Evolutionary conservation across 2,888 invertebrate genomes (phyloP).

Genomic region (Steinernema carpocapsae): DNA sequence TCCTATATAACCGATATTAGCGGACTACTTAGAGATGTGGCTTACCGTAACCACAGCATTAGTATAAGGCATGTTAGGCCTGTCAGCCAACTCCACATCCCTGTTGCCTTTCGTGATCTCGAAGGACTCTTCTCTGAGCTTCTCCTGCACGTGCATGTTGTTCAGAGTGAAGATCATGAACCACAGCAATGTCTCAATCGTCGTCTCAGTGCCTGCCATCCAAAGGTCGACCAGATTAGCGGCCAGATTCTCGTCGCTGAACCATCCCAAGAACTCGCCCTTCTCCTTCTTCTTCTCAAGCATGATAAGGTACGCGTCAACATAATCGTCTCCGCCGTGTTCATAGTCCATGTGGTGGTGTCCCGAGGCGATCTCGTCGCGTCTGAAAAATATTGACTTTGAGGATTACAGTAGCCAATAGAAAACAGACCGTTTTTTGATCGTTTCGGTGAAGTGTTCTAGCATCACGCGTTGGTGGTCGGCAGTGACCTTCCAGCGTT

Average conservation of each 20-base stretch:
- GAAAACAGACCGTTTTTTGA: conserved; percentile 38
- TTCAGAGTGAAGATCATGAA: conserved; percentile 28
- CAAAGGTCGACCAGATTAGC: conserved; percentile 14
- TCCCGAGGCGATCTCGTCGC: conserved; percentile 23
- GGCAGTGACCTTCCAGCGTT: background rate
- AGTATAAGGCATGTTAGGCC: conserved; percentile 23
- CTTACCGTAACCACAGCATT: conserved; percentile 28
- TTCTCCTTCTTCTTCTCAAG: conserved; percentile 44
- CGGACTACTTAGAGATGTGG: too few species aligned
- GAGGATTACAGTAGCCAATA: conserved; percentile 10
- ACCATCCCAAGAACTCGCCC: conserved; percentile 37
- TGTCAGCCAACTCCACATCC: conserved; percentile 5
- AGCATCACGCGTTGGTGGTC: conserved; percentile 19
- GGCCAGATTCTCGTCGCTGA: conserved; percentile 35
- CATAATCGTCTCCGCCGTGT: conserved; percentile 46
- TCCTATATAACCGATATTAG: background rate
- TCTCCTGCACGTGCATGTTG: conserved; percentile 15
- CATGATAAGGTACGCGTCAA: conserved; percentile 47
- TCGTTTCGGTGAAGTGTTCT: conserved; percentile 41
- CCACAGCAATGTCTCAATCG: conserved; percentile 17
- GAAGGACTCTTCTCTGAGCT: conserved; percentile 10
- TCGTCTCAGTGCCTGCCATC: conserved; percentile 27
- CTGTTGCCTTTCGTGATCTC: conserved; percentile 17
- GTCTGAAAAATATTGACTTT: background rate
- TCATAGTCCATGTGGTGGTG: conserved; percentile 33